Conservation (phyloP, 2,113 vertebrate genomes). For the Ceuthmochares aereus region DNA sequence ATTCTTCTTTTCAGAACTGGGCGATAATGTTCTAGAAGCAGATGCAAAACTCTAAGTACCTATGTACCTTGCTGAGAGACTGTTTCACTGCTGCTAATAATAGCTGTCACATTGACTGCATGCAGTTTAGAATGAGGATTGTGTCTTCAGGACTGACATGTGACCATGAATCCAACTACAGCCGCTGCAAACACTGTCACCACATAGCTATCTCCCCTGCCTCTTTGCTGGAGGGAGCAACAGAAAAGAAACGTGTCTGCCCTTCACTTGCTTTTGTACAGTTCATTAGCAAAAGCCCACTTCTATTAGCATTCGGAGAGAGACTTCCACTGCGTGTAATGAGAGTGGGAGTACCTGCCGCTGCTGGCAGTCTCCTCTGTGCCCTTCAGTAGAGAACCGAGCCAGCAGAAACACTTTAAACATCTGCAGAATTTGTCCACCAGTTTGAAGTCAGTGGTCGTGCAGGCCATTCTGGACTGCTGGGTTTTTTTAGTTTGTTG, state of each 20-base stretch:
- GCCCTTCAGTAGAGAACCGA: constrained; percentile 11
- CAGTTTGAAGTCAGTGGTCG: constrained; percentile 26
- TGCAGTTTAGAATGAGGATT: not conserved
- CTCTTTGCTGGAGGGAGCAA: not conserved
- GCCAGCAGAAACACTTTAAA: not conserved
- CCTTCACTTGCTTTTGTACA: not conserved
- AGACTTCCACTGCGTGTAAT: not conserved
- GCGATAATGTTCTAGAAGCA: not conserved
- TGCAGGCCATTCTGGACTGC: not conserved
- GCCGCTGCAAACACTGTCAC: not conserved
- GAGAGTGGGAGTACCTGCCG: not conserved
- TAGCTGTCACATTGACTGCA: constrained; percentile 35
- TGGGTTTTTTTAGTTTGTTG: not conserved
- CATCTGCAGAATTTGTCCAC: constrained; percentile 20
- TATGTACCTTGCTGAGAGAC: not conserved
- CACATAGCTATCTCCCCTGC: not conserved
- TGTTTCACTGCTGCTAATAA: constrained; percentile 15
- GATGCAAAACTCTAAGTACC: not conserved
- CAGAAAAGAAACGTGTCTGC: not conserved
- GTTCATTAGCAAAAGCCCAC: not conserved
- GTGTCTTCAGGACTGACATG: constrained; percentile 2
- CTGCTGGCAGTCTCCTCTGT: not conserved
- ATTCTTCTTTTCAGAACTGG: not conserved
- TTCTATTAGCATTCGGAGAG: not conserved
- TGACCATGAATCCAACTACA: not conserved